Base-by-base conservation (phyloP, 2,113 vertebrate genomes). In the Aix galericulata region DNA sequence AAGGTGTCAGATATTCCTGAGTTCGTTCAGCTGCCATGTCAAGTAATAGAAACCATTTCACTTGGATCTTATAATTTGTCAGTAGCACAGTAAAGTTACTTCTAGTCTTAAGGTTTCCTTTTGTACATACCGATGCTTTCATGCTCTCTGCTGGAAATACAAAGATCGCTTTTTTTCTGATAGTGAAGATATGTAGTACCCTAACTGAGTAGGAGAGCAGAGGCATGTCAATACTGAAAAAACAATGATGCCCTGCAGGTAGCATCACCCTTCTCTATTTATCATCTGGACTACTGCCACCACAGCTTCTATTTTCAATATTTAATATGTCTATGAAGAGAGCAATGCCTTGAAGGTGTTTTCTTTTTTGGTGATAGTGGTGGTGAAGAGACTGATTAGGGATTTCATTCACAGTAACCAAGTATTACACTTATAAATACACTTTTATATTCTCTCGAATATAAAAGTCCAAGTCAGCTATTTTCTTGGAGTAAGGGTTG, bases 11-110 rank as follows among this genome's bases (percentile, higher is more conserved):
- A 1, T 64, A 64, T 40, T 20, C 36, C 26, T 40, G 62, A 64
- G 18, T 92, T 91, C 88, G 38, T 92, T 94, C 59, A 77, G n/a
- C 62, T 94, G 62, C 36, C 7, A 40, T 38, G 40, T 53, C 85
- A 94, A 88, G 25, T 25, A 38, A 85, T 38, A 69, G 16, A 55
- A 94, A 91, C 60, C 55, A 44, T 67, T 69, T 67, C 44, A 38
- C 2, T 48, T 82, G 16, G 3, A 9, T 91, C 3, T 63, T 69
- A 36, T 46, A 75, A 42, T 48, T 59, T 68, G 17, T 36, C 22
- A 23, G 22, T 89, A 68, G 68, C 34, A 27, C 42, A 59, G 38
- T 75, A 66, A 92, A 87, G 4, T 36, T 52, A 20, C 29, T 6
- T 67, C 29, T 76, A 23, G 50, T 64, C 21, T 63, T 78, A 68